Conservation (phyloP, 1,140 invertebrate genomes). For the Tetragnatha versicolor region DNA sequence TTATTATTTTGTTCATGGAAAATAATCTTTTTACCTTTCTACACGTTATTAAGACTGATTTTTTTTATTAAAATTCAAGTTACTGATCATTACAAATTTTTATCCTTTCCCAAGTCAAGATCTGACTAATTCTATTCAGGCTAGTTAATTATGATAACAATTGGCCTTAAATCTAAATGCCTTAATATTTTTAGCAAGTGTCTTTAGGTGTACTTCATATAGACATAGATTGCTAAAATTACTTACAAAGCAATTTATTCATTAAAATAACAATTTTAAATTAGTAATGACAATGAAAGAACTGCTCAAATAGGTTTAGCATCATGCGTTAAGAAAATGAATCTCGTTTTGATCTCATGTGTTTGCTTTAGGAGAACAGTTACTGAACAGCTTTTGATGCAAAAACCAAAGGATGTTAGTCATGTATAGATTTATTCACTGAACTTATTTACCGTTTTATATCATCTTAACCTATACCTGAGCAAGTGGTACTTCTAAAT, state of each 20-base stretch:
- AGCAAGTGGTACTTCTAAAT: background rate
- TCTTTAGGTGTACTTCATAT: background rate
- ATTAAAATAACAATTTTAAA: background rate
- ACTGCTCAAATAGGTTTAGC: no score
- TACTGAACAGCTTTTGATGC: constrained; percentile 1
- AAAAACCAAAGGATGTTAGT: constrained; percentile 18
- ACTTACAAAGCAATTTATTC: background rate
- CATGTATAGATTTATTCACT: constrained; percentile 22
- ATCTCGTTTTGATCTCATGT: constrained; percentile 19
- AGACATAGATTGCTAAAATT: background rate
- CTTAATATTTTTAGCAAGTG: background rate
- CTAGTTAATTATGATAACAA: no score
- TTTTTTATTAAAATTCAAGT: no score
- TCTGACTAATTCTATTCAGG: no score
- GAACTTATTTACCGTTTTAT: no score
- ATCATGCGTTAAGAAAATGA: background rate
- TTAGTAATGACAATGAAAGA: background rate
- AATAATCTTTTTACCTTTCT: no score
- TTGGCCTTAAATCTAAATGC: background rate
- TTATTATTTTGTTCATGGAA: no score
- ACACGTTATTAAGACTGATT: no score
- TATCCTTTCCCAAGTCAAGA: no score
- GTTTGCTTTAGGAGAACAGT: background rate
- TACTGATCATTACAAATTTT: no score
- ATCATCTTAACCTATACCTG: background rate